phyloP scores from a whole-genome alignment of 2,888 invertebrate genomes.

The Archaeoteleia sp. region DNA sequence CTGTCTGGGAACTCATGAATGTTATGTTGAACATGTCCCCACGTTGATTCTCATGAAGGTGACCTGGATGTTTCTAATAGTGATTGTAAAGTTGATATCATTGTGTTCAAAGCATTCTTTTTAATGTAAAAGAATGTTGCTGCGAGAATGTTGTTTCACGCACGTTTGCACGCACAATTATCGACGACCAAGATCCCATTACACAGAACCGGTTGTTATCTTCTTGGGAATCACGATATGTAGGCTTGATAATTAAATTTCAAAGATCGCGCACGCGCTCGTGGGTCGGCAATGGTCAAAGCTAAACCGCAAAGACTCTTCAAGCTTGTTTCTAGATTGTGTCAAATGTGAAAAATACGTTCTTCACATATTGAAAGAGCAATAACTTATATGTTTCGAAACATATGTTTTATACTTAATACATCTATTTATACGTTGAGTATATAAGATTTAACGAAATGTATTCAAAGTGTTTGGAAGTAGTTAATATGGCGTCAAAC shows the following conservation, averaged over 20 bases:
- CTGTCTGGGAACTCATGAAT: no score
- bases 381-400: no score
- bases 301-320: slow-evolving; percentile 35
- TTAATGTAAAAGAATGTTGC: no score
- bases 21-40: no score
- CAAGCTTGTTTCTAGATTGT: slow-evolving; percentile 21
- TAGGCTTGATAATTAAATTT: slow-evolving; percentile 60
- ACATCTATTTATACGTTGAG: no score
- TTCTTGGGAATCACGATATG: slow-evolving; percentile 55
- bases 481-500: slow-evolving; percentile 44
- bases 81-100: slow-evolving; percentile 3
- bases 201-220: slow-evolving; percentile 54
- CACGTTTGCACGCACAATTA: slow-evolving; percentile 25
- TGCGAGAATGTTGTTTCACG: slow-evolving; percentile 26
- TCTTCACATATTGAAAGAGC: no score
- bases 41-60: no score
- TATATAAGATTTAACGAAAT: no score
- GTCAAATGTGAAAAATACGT: slow-evolving; percentile 18
- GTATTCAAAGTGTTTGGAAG: no score
- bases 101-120: no score
- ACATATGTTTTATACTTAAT: no score
- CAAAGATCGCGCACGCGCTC: slow-evolving; percentile 54
- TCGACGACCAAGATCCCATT: slow-evolving; percentile 39
- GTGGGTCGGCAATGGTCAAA: slow-evolving; percentile 45
- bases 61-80: no score